A percentile compares a stretch with the other conserved stretches of the same genome.
Evolutionary conservation across 2,797 vertebrate species (phyloP).

Genomic region (Centropyge bicolor): DNA sequence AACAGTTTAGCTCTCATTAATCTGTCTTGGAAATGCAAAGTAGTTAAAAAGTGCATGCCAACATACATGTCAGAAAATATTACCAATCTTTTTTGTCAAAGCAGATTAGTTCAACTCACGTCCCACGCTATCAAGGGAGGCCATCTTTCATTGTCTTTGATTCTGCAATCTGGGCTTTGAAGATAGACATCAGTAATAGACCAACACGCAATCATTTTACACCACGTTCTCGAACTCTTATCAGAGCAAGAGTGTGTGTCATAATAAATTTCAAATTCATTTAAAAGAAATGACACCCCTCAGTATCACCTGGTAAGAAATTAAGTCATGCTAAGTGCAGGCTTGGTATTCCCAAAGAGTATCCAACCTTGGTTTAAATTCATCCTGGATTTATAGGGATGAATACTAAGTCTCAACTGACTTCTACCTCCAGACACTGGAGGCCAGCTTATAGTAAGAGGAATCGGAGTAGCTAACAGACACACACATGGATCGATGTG

Average conservation of each 20-base stretch:
- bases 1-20: constrained; percentile 39
- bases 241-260: constrained; percentile 58
- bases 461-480: constrained; percentile 46
- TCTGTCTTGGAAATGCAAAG: constrained; percentile 53
- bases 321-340: constrained; percentile 54
- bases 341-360: constrained; percentile 59
- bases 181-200: constrained; percentile 79
- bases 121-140: constrained; percentile 67
- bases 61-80: constrained; percentile 63
- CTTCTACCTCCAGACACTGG: constrained; percentile 52
- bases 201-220: constrained; percentile 60
- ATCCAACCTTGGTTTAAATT: constrained; percentile 61
- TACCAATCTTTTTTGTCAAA: constrained; percentile 69
- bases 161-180: constrained; percentile 78
- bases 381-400: constrained; percentile 69
- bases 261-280: constrained; percentile 65
- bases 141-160: constrained; percentile 81
- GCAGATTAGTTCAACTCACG: constrained; percentile 66
- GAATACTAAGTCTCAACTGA: constrained; percentile 61
- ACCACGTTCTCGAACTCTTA: constrained; percentile 75
- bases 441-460: constrained; percentile 36
- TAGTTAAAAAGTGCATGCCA: constrained; percentile 43
- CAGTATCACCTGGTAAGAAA: constrained; percentile 68
- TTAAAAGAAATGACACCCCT: constrained; percentile 64
- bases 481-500: constrained; percentile 39